Conservation (phyloP, 2,888 invertebrate genomes). For the Drosophila colorata region DNA sequence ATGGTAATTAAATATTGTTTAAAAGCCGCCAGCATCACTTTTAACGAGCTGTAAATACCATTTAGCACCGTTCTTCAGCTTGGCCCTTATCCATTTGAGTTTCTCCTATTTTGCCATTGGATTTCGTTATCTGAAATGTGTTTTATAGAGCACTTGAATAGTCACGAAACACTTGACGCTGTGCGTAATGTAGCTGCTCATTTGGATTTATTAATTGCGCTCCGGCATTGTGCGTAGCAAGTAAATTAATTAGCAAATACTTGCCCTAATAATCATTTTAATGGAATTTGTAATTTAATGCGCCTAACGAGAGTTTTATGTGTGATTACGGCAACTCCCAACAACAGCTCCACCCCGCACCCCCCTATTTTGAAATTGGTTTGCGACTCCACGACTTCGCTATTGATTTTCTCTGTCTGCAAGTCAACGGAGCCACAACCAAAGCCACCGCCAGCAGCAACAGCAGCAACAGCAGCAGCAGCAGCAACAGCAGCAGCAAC, state of each 20-base stretch:
- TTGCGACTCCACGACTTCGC: slow-evolving; percentile 3
- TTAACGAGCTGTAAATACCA: slow-evolving; percentile 39
- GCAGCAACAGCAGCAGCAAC: slow-evolving; percentile 18
- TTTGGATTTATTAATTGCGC: slow-evolving; percentile 77
- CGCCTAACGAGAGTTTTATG: slow-evolving; percentile 81
- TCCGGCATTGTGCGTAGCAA: slow-evolving; percentile 66
- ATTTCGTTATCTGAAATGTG: slow-evolving; percentile 11
- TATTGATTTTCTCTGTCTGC: slow-evolving; percentile 55
- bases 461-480: slow-evolving; percentile 5
- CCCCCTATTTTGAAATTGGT: not conserved
- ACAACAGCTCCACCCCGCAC: not conserved
- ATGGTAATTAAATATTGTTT: slow-evolving; percentile 6
- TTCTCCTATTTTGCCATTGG: not conserved
- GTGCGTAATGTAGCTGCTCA: slow-evolving; percentile 55
- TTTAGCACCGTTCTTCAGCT: slow-evolving; percentile 15
- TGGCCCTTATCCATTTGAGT: slow-evolving; percentile 10
- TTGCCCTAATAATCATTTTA: slow-evolving; percentile 82
- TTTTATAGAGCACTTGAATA: slow-evolving; percentile 46
- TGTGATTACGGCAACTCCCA: slow-evolving; percentile 63
- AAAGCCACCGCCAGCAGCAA: slow-evolving; percentile 11
- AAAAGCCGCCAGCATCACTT: slow-evolving; percentile 25
- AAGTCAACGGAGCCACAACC: slow-evolving; percentile 20
- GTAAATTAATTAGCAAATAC: slow-evolving; percentile 83
- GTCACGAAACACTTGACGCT: slow-evolving; percentile 29
- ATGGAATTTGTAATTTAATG: slow-evolving; percentile 83